Base-by-base conservation (phyloP, 2,888 invertebrate species). In the Scaptomyza caliginosa region DNA sequence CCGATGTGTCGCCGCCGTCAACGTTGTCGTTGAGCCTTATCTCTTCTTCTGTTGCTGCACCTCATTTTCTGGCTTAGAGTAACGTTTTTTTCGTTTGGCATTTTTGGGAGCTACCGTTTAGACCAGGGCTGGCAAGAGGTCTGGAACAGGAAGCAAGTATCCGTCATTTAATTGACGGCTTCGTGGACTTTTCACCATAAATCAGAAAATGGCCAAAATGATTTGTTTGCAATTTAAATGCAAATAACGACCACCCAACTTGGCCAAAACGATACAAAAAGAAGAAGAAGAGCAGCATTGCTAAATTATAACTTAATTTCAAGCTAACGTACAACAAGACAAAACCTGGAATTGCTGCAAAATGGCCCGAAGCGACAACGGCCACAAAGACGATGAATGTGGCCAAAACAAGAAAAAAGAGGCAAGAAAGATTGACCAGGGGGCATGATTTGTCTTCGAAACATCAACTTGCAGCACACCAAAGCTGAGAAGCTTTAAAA, bases 141-240 rank as follows among this genome's bases (percentile, higher is more conserved):
- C n/a, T n/a, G n/a, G n/a, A n/a, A n/a, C n/a, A n/a, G n/a, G n/a
- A n/a, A n/a, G n/a, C n/a, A n/a, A n/a, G 52, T 48, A 43, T 21
- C 16, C 48, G 21, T 73, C 71, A 72, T 82, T 80, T 85, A 85
- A 81, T 81, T 83, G 86, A 77, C 63, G 74, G 60, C 78, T 71
- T 13, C 8, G 63, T 50, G 32, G 57, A 80, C 77, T 85, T 80
- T 81, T 60, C 84, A 70, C 72, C 62, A 80, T 83, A 81, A 81
- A 86, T 86, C 86, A 81, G 80, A 76, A 69, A n/a, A n/a, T n/a
- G 39, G 48, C 56, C 67, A 55, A 51, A 45, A 86, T 81, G 79
- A 83, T 86, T 83, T 83, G 85, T 83, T 85, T 73, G 87, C 87
- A 83, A 83, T 83, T 86, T 83, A 86, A 86, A 83, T 83, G 83